Evolutionary conservation across 1,140 invertebrate genomes (phyloP).

Genomic region (Episyrphus balteatus): DNA sequence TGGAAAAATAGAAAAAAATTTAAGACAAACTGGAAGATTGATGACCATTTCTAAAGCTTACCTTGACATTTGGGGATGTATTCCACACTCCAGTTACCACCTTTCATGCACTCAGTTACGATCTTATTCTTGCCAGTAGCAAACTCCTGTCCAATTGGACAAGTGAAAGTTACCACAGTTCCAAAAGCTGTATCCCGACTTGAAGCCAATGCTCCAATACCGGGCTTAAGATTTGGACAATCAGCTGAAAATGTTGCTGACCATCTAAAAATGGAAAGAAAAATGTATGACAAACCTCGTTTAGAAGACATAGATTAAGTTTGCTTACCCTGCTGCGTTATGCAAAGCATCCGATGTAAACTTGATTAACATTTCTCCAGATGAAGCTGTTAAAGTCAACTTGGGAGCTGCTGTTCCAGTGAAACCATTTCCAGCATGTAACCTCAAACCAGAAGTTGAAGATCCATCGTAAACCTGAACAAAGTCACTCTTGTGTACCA

Average conservation of each 20-base stretch:
- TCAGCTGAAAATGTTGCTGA: conserved; percentile 87
- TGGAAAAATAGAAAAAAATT: conserved; percentile 7
- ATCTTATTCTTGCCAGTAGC: conserved; percentile 77
- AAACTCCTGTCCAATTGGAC: conserved; percentile 89
- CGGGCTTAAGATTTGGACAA: conserved; percentile 74
- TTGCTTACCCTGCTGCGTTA: conserved; percentile 45
- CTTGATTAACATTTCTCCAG: conserved; percentile 80
- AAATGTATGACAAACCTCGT: not conserved
- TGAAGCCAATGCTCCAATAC: conserved; percentile 76
- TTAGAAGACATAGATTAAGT: not conserved
- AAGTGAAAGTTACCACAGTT: conserved; percentile 79
- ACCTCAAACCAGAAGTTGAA: conserved; percentile 67
- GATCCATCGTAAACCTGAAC: conserved; percentile 86
- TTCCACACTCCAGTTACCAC: conserved; percentile 85
- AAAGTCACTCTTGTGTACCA: conserved; percentile 74
- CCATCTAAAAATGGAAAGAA: conserved; percentile 49
- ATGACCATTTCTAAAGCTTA: conserved; percentile 6
- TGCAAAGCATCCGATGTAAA: conserved; percentile 83
- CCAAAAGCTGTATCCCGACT: conserved; percentile 87
- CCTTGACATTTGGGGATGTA: conserved; percentile 91
- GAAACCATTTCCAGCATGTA: conserved; percentile 84
- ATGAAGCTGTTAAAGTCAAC: conserved; percentile 82
- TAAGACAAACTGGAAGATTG: not conserved
- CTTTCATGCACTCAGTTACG: conserved; percentile 72
- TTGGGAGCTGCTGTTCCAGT: conserved; percentile 66